phyloP scores from a whole-genome alignment of 1,140 invertebrate genomes.

The Anadara kagoshimensis region DNA sequence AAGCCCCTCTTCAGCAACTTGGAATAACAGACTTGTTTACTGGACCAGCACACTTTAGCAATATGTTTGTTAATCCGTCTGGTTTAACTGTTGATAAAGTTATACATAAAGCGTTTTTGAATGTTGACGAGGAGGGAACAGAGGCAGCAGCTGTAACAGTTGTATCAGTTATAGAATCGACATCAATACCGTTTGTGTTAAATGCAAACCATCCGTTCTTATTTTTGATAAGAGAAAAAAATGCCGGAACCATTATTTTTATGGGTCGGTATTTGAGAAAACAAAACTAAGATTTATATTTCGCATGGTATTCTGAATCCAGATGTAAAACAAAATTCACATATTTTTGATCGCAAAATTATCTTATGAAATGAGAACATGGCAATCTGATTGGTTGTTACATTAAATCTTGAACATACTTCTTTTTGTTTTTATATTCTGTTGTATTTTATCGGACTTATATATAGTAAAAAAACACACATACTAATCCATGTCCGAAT shows the following conservation, averaged over 20 bases:
- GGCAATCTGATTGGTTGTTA: no score
- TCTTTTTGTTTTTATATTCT: no score
- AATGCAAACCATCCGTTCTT: slow-evolving; percentile 83
- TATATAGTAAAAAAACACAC: no score
- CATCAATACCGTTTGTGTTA: slow-evolving; percentile 75
- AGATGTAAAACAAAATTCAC: no score
- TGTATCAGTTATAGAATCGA: background rate
- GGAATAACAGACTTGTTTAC: slow-evolving; percentile 80
- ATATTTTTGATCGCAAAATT: no score
- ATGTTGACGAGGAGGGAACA: slow-evolving; percentile 73
- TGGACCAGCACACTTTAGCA: slow-evolving; percentile 71
- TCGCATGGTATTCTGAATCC: no score
- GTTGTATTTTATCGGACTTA: no score
- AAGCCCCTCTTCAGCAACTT: slow-evolving; percentile 69
- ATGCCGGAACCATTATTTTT: slow-evolving; percentile 79
- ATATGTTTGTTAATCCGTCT: slow-evolving; percentile 56
- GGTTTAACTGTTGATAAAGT: slow-evolving; percentile 57
- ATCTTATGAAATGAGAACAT: no score
- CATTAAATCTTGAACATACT: no score
- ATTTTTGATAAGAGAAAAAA: slow-evolving; percentile 81
- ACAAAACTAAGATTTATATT: no score
- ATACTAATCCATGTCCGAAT: no score
- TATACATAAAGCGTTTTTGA: slow-evolving; percentile 76
- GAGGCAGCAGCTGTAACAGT: slow-evolving; percentile 55
- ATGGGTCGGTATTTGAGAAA: slow-evolving; percentile 73